phyloP scores from a whole-genome alignment of 1,140 invertebrate species.

The Onthophagus taurus region DNA sequence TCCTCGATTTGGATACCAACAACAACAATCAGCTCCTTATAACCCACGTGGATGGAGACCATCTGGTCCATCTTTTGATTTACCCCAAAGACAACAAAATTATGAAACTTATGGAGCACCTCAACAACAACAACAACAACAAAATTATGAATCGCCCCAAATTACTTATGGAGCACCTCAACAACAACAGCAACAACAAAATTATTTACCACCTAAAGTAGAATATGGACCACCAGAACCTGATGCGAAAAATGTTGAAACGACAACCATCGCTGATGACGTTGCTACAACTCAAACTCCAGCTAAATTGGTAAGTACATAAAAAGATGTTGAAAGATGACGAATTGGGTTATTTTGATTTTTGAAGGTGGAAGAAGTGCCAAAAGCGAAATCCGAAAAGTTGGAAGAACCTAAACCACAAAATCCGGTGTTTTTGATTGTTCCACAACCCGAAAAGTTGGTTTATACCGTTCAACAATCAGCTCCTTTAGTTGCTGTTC shows the following conservation, averaged over 20 bases:
- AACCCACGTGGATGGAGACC: constrained; percentile 29
- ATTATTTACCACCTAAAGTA: background rate
- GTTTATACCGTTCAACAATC: constrained; percentile 13
- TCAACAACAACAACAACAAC: constrained; percentile 23
- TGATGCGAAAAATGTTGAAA: background rate
- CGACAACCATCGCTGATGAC: background rate
- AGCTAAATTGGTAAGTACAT: background rate
- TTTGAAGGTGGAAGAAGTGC: constrained; percentile 12
- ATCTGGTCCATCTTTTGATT: constrained; percentile 26
- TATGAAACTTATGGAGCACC: constrained; percentile 17
- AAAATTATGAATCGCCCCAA: constrained; percentile 26
- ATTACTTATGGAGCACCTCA: constrained; percentile 8
- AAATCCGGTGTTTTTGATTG: constrained; percentile 10
- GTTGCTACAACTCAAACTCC: background rate
- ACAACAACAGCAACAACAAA: constrained; percentile 9
- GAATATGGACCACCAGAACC: constrained; percentile 20
- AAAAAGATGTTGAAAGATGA: background rate
- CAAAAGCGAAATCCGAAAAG: constrained; percentile 14
- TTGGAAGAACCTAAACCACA: constrained; percentile 7
- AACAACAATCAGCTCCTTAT: constrained; percentile 25
- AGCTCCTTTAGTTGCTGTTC: constrained; percentile 13
- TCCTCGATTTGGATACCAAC: constrained; percentile 19
- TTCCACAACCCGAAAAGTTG: constrained; percentile 16
- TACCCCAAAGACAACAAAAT: constrained; percentile 21
- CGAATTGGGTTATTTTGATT: background rate